These are phyloP conservation scores for Elanus axillaris DNA, from an alignment of 2,113 vertebrate species.

Conservation along the genomic window DNA sequence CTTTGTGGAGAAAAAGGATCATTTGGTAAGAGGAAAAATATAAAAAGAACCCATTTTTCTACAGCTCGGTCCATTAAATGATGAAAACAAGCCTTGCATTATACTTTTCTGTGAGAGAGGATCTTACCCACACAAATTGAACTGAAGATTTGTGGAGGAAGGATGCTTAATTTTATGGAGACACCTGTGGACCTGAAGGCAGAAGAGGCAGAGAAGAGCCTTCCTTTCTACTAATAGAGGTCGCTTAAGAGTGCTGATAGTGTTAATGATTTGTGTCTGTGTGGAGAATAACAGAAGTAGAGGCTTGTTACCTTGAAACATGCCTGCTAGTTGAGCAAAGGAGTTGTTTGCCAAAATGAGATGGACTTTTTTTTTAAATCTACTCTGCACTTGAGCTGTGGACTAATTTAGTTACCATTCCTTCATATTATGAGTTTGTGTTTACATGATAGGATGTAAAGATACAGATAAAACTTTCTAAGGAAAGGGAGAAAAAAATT, in stretches of 20 bases:
- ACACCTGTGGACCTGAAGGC: background rate
- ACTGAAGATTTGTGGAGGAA: background rate
- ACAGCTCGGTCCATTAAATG: background rate
- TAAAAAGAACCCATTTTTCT: background rate
- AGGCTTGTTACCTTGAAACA: background rate
- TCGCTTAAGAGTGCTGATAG: background rate
- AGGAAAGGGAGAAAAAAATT: background rate
- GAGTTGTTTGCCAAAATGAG: background rate
- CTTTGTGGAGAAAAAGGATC: background rate
- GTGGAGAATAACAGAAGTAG: background rate
- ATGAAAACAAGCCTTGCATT: background rate
- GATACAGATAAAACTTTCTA: background rate
- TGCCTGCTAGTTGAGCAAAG: background rate
- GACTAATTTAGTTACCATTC: background rate
- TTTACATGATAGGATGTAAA: background rate
- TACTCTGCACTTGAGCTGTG: background rate
- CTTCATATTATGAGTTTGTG: background rate
- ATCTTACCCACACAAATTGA: background rate
- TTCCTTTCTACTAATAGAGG: background rate
- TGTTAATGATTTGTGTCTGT: background rate
- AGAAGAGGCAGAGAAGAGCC: background rate
- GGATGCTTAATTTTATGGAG: background rate
- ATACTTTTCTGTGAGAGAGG: background rate
- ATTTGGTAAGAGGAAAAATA: background rate
- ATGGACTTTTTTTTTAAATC: background rate